Conservation (phyloP, 2,888 invertebrate genomes). For the Agrochola litura region DNA sequence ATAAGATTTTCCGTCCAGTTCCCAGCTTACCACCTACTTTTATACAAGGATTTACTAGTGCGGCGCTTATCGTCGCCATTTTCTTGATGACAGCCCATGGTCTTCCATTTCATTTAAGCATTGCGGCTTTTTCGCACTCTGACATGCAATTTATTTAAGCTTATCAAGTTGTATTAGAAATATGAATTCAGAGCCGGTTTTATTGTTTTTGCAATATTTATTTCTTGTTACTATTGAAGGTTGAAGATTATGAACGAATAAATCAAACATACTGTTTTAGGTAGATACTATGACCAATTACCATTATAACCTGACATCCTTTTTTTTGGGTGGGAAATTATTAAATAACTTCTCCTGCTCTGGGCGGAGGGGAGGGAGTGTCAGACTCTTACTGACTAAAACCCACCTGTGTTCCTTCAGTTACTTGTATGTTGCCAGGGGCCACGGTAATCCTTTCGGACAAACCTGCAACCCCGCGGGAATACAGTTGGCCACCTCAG, state of each 20-base stretch:
- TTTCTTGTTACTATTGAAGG: slow-evolving; percentile 1
- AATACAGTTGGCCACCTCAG: not conserved
- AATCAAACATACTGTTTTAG: not conserved
- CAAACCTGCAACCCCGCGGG: too few species aligned
- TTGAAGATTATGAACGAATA: too few species aligned
- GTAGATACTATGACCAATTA: not conserved
- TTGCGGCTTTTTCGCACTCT: slow-evolving; percentile 17
- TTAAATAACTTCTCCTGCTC: too few species aligned
- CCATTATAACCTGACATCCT: too few species aligned
- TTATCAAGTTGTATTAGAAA: slow-evolving; percentile 1
- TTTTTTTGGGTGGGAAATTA: too few species aligned
- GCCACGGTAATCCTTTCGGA: too few species aligned
- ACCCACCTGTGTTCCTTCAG: too few species aligned
- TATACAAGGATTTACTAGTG: slow-evolving; percentile 44
- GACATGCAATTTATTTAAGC: slow-evolving; percentile 25
- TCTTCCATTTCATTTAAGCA: slow-evolving; percentile 42
- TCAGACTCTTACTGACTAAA: too few species aligned
- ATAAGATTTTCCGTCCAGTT: slow-evolving; percentile 24
- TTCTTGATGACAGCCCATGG: slow-evolving; percentile 37
- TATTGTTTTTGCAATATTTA: not conserved
- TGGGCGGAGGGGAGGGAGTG: too few species aligned
- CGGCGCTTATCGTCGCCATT: slow-evolving; percentile 26
- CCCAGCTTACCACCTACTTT: slow-evolving; percentile 37
- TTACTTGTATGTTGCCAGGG: too few species aligned
- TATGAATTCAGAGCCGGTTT: not conserved